Evolutionary conservation across 2,888 invertebrate species (phyloP).

Genomic region (Pelosia muscerda): DNA sequence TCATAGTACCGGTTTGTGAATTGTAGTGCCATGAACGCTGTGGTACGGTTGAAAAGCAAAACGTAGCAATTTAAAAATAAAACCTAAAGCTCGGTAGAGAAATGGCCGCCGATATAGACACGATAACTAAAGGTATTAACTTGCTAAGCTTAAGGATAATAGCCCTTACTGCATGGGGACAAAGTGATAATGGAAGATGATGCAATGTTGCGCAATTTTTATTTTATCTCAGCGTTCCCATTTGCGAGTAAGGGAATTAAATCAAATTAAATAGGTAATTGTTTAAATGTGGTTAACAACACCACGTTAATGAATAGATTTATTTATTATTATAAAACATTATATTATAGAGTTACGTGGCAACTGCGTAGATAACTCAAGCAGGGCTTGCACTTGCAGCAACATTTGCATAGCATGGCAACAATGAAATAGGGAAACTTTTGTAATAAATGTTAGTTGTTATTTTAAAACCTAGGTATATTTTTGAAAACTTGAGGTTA

Average conservation of each 20-base stretch:
- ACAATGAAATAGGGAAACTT: neutral
- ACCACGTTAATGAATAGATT: neutral
- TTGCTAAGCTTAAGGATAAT: constrained; percentile 45
- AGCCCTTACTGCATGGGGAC: constrained; percentile 27
- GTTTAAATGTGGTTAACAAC: neutral
- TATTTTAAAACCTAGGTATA: neutral
- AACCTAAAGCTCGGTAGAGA: constrained; percentile 47
- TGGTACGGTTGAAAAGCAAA: constrained; percentile 53
- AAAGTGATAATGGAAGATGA: constrained; percentile 44
- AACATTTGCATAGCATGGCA: neutral
- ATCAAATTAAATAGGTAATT: neutral
- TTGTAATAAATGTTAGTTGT: neutral
- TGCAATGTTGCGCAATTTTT: constrained; percentile 50
- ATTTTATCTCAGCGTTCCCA: constrained; percentile 22
- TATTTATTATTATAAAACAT: neutral
- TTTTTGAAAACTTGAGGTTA: neutral
- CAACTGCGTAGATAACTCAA: neutral
- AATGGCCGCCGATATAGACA: constrained; percentile 43
- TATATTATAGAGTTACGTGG: neutral
- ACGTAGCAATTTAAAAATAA: constrained; percentile 52
- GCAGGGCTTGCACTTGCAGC: neutral
- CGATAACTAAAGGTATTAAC: constrained; percentile 37
- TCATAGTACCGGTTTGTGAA: constrained; percentile 52
- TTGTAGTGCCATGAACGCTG: constrained; percentile 47
- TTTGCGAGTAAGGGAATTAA: constrained; percentile 3